Evolutionary conservation across 2,797 vertebrate species (phyloP), one percentile per base, ranked within the genome.

Genomic region (Staurois parvus): DNA sequence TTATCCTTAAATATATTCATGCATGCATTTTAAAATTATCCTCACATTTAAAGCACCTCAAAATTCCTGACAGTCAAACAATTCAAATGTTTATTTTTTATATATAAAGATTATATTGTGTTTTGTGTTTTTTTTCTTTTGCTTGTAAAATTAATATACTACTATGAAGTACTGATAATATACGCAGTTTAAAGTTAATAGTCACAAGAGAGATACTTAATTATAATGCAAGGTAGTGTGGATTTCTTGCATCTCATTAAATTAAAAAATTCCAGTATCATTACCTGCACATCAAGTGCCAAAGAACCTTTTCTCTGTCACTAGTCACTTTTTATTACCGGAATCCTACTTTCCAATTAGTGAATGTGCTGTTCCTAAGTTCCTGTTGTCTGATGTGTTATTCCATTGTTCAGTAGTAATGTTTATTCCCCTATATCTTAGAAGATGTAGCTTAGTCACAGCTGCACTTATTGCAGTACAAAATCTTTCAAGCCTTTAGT

Each of bases 221-320:
- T 81, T 81, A 81, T 80, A 29, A 80, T 80, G 21, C 68, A 69
- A 72, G 67, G n/a, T 59, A 40, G 42, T 80, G 67, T n/a, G 40
- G 3, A 13, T 28, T 73, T 59, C 26, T 26, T 62, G 48, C 24
- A 59, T 81, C n/a, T 72, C 42, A 70, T 81, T 81, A 62, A 7
- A 68, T 72, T 52, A 21, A 72, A 17, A 68, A 37, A 81, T 59
- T 59, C n/a, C 79, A 24, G 32, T 19, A 59, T 42, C 56, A 81
- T 81, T n/a, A 59, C 26, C 13, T 37, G 24, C 26, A 72, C 34
- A 40, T 28, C 30, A 81, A 72, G 30, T 37, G 67, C 30, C 48
- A 81, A 72, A 37, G 56, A 32, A 56, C 68, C 68, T 72, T 72
- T 81, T 62, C 68, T 72, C 79, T 59, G 67, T 32, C 68, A 30